Conservation (phyloP, 2,888 invertebrate species). For the Congeria kusceri region DNA sequence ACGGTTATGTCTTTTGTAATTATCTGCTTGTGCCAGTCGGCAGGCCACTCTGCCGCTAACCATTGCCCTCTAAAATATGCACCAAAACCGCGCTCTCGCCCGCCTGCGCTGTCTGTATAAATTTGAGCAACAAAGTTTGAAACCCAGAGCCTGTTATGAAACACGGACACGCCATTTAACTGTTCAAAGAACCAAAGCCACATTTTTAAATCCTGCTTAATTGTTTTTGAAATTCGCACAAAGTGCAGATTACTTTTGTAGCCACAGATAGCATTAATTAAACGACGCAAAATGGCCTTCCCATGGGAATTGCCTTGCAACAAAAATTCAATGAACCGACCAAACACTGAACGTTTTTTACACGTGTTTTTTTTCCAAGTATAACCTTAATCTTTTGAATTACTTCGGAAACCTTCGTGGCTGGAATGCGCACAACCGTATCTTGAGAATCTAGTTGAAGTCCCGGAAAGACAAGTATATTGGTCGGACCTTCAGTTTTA, state of each 20-base stretch:
- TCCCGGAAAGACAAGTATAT: neutral
- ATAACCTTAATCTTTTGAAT: neutral
- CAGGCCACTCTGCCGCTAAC: constrained; percentile 10
- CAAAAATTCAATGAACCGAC: neutral
- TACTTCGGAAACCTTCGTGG: neutral
- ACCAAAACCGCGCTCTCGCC: constrained; percentile 16
- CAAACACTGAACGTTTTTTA: neutral
- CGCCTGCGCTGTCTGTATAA: constrained; percentile 24
- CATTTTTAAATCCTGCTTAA: too few species aligned
- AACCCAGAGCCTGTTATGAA: constrained; percentile 21
- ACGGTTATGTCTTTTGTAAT: constrained; percentile 16
- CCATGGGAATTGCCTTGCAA: neutral
- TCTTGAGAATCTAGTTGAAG: neutral
- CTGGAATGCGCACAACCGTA: neutral
- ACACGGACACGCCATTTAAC: constrained; percentile 13
- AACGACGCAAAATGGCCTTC: too few species aligned
- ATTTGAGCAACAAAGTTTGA: constrained; percentile 23
- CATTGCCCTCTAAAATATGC: neutral
- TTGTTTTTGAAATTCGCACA: too few species aligned
- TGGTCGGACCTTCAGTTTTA: neutral
- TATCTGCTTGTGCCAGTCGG: constrained; percentile 21
- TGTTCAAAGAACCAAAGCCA: neutral
- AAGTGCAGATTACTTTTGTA: too few species aligned
- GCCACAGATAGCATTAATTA: too few species aligned
- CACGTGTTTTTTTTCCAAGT: neutral